Percentiles rank a stretch among this genome's conserved stretches.
Conservation (phyloP, 2,888 invertebrate species). For the Platycheirus albimanus region DNA sequence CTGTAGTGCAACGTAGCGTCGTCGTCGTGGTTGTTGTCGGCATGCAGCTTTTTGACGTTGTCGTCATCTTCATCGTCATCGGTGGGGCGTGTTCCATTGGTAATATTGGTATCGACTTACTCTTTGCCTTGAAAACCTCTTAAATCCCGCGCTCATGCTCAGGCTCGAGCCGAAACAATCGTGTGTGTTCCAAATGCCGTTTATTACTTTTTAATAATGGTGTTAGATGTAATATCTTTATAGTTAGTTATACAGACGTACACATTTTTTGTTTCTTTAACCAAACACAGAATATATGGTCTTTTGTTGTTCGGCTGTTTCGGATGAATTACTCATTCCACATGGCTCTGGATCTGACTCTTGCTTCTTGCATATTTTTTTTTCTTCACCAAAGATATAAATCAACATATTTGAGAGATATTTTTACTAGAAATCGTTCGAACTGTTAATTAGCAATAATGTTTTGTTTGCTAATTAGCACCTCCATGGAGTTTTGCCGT, state of each 20-base stretch:
- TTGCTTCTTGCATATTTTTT: constrained; percentile 25
- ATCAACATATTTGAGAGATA: constrained; percentile 65
- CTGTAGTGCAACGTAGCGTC: too few species aligned
- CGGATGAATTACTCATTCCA: constrained; percentile 15
- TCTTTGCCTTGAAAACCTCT: constrained; percentile 19
- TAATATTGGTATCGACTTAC: constrained; percentile 40
- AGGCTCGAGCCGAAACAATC: constrained; percentile 20
- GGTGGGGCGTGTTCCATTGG: constrained; percentile 37
- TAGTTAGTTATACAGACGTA: too few species aligned
- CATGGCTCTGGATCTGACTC: background rate
- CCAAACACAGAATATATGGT: constrained; percentile 12
- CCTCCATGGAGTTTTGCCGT: constrained; percentile 65
- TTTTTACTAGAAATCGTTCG: constrained; percentile 60
- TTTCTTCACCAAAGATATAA: constrained; percentile 55
- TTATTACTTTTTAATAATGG: constrained; percentile 71
- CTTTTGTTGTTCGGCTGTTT: too few species aligned
- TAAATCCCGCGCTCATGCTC: constrained; percentile 22
- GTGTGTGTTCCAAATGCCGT: constrained; percentile 67
- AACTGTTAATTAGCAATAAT: constrained; percentile 72
- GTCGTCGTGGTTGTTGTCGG: too few species aligned
- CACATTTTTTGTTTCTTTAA: background rate
- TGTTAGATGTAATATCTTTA: constrained; percentile 60
- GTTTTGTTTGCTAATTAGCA: constrained; percentile 72
- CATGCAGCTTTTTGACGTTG: constrained; percentile 18
- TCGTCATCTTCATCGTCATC: background rate